Evolutionary conservation across 2,888 invertebrate species (phyloP).

Genomic region (Ichneumoninae sp.): DNA sequence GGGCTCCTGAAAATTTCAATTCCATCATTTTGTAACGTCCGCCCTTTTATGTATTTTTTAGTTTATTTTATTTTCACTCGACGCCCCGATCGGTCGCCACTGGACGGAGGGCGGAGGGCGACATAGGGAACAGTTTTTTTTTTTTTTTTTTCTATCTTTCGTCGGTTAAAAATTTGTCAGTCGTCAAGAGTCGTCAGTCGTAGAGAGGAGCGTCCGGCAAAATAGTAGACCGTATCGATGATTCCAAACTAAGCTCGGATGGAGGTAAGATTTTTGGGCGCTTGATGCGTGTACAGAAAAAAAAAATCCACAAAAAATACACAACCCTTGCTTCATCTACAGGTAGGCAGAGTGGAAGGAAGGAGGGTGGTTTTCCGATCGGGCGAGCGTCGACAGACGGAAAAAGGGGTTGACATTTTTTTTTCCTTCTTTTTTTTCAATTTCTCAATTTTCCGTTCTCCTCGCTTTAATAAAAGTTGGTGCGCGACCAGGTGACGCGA

Average conservation of each 20-base stretch:
- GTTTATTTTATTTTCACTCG: conserved; percentile 22
- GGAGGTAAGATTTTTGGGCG: conserved; percentile 57
- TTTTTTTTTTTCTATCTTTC: not conserved
- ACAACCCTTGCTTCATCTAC: conserved; percentile 50
- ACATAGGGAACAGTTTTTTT: not conserved
- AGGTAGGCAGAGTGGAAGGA: conserved; percentile 16
- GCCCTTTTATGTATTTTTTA: conserved; percentile 5
- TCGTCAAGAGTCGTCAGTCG: not conserved
- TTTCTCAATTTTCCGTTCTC: not conserved
- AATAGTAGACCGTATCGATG: conserved; percentile 39
- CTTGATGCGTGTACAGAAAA: conserved; percentile 2
- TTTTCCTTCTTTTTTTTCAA: conserved; percentile 9
- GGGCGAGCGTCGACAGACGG: conserved; percentile 33
- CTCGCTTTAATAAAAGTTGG: conserved; percentile 9
- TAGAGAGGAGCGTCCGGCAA: not conserved
- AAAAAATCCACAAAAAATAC: not conserved
- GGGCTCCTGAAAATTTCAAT: conserved; percentile 81
- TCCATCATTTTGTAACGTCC: conserved; percentile 57
- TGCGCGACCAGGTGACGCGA: conserved; percentile 37
- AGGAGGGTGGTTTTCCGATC: conserved; percentile 46
- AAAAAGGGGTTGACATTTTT: conserved; percentile 43
- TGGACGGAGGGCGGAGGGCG: not conserved
- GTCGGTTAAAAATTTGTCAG: not conserved
- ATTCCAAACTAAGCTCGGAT: conserved; percentile 9
- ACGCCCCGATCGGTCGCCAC: not conserved